phyloP scores from a whole-genome alignment of 2,888 invertebrate genomes.

The Zaprionus obscuricornis region DNA sequence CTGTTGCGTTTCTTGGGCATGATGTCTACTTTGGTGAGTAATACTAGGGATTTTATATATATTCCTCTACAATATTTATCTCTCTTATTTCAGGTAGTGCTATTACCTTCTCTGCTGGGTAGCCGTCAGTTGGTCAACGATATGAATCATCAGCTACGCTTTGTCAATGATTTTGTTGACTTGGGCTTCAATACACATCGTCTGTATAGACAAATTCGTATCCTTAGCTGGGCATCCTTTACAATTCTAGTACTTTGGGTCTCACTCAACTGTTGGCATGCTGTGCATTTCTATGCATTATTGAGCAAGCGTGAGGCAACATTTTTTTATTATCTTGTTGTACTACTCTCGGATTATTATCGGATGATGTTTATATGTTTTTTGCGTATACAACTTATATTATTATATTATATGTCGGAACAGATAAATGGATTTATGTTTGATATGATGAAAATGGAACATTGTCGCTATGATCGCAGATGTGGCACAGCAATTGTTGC shows the following conservation, averaged over 20 bases:
- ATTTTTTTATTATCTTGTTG: constrained; percentile 44
- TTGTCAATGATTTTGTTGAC: constrained; percentile 30
- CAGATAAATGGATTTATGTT: constrained; percentile 48
- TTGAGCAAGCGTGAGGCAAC: constrained; percentile 43
- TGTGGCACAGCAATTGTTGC: not conserved
- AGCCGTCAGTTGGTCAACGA: constrained; percentile 9
- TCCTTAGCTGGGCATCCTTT: not conserved
- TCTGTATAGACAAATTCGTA: constrained; percentile 36
- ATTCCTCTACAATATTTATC: too few relatives aligned
- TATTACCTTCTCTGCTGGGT: constrained; percentile 32
- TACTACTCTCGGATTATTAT: constrained; percentile 56
- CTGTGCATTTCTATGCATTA: constrained; percentile 51
- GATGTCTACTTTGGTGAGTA: constrained; percentile 32
- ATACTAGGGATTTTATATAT: not conserved
- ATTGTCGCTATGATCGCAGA: constrained; percentile 16
- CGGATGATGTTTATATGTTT: constrained; percentile 47
- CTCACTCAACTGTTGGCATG: constrained; percentile 52
- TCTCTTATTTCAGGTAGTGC: constrained; percentile 18
- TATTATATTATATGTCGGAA: constrained; percentile 32
- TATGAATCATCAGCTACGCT: constrained; percentile 37
- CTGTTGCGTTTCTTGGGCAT: constrained; percentile 47
- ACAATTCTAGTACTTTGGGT: constrained; percentile 8
- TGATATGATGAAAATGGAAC: constrained; percentile 29
- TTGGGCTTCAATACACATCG: constrained; percentile 41
- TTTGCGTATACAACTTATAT: constrained; percentile 42